Base-by-base conservation (phyloP, 2,113 vertebrate species). In the Sphaerodactylus townsendi region DNA sequence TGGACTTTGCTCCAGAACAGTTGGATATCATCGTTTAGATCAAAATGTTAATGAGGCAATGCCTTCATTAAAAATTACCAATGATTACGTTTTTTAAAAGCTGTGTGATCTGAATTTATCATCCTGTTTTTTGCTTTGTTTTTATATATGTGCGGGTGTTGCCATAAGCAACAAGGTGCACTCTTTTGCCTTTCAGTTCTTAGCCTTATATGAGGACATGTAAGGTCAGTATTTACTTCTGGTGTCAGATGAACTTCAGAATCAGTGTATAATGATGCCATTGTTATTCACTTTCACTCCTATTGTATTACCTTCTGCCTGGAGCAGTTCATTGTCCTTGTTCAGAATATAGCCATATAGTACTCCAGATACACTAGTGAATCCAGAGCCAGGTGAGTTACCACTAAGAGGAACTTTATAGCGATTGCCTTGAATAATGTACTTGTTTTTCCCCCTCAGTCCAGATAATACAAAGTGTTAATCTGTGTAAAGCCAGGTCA, bases 41-140 rank as follows among this genome's bases (percentile, higher is more conserved):
- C 98, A 99, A 85, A 99, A 99, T 28, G 97, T 99, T 75, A 96
- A 97, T 0, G 98, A 99, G 79, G 99, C 98, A 2, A 99, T 99
- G 99, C 98, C 99, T 81, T 99, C 99, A 79, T 96, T 99, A 83
- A 99, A 99, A 91, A 98, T 98, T 92, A 98, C 98, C 76, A 97
- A 97, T 30, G 97, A 99, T 94, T 99, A 99, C 48, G 95, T 99
- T 30, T 99, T 99, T 90, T 99, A 94, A 98, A 94, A 92, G 85
- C 89, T 91, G 90, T 93, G 91, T 92, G 92, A 90, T 85, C 82
- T 56, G 56, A 76, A 25, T 90, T 89, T 91, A 91, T 92, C 94
- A 88, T 90, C 91, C 88, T 93, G 1, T 90, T 91, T 87, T 91
- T 93, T 95, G 94, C 93, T 95, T 96, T 88, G 94, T 95, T 92